Evolutionary conservation across 2,113 vertebrate species (phyloP), one percentile per base, ranked within the genome.

Genomic region (Ciconia boyciana): DNA sequence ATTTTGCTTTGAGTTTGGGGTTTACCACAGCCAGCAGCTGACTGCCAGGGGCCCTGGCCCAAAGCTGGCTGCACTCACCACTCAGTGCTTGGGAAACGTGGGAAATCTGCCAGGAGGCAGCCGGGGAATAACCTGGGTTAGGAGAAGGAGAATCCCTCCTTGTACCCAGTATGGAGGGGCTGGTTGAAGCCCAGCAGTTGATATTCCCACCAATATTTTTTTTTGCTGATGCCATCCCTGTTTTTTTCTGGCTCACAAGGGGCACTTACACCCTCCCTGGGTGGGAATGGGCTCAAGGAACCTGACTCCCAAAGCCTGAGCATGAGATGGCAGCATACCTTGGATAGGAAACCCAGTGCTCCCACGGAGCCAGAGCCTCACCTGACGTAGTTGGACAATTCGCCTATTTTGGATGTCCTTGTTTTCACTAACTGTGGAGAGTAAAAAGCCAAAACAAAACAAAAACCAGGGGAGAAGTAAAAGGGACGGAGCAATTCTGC

Each of bases 391-490:
- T 97, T 96, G 36, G 96, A 97, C 46, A 99, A 80, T 64, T 97
- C 64, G 2, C 90, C 96, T 60, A 99, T 97, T 94, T 97, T 98
- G 87, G 98, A 99, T 16, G 98, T 99, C 96, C 98, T 98, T 48
- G 99, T 99, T 96, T 98, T 99, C 94, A 99, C 98, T 94, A 99
- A 28, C 99, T 99, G 95, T 29, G 89, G 97, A 58, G 88, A 78
- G 95, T 46, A 58, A 85, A 92, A 51, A 75, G 72, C 1, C 44
- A 60, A 32, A 52, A 41, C 13, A 31, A 60, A 58, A 13, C 18
- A 41, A 74, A 34, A 41, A 9, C 5, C 26, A 15, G 5, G 18
- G 48, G n/a, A 64, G 61, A 11, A 5, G 31, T 9, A 20, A 77
- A 62, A 16, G 32, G 69, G 13, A 28, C 0, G 5, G 69, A 71